phyloP scores from a whole-genome alignment of 2,113 vertebrate genomes.

The Chitala chitala region DNA sequence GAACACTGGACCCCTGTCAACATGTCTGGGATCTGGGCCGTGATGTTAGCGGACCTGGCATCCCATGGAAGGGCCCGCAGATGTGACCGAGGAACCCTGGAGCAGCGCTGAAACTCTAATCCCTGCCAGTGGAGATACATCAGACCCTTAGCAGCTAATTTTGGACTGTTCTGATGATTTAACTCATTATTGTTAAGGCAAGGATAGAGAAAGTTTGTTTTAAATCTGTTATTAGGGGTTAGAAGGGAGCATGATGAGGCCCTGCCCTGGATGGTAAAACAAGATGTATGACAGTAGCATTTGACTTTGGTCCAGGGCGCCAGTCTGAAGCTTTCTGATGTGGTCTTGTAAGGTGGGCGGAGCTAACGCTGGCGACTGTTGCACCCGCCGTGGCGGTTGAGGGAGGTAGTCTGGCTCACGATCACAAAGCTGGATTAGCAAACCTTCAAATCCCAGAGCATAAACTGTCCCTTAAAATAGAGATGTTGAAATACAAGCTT shows the following conservation, averaged over 20 bases:
- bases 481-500: constrained; percentile 32
- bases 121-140: not conserved
- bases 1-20: constrained; percentile 31
- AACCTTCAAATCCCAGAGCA: constrained; percentile 33
- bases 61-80: constrained; percentile 20
- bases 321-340: constrained; percentile 34
- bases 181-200: constrained; percentile 1
- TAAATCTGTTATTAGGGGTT: not conserved
- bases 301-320: constrained; percentile 19
- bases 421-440: constrained; percentile 47
- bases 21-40: constrained; percentile 26
- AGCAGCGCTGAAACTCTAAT: not conserved
- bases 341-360: constrained; percentile 42
- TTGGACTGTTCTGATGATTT: not conserved
- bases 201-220: not conserved
- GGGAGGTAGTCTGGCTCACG: constrained; percentile 38
- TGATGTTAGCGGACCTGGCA: constrained; percentile 26
- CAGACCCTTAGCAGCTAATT: not conserved
- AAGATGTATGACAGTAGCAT: constrained; percentile 33
- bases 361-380: constrained; percentile 55
- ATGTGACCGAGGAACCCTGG: constrained; percentile 19
- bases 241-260: not conserved
- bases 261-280: not conserved
- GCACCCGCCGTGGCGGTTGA: constrained; percentile 33
- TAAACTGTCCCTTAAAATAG: constrained; percentile 20